Conservation (phyloP, 2,113 vertebrate species). For the Chloropsis cyanopogon region DNA sequence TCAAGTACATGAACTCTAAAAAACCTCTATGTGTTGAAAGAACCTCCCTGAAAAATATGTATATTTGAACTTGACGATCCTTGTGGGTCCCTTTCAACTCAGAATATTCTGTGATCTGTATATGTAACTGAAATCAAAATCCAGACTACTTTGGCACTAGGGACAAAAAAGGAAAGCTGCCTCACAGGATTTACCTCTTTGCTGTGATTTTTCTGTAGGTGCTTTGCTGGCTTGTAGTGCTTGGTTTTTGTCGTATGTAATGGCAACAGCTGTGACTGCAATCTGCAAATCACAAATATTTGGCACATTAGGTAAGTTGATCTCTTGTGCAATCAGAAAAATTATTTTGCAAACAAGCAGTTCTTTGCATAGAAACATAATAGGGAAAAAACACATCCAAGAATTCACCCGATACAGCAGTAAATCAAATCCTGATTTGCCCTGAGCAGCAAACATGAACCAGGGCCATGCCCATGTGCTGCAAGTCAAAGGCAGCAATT, state of each 20-base stretch:
- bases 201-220: slow-evolving; percentile 76
- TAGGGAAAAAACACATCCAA: fast-evolving
- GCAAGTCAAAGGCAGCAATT: background rate
- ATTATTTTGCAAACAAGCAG: background rate
- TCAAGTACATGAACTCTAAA: background rate
- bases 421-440: background rate
- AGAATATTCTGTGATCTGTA: background rate
- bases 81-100: background rate
- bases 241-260: slow-evolving; percentile 93
- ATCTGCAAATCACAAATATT: slow-evolving; percentile 76
- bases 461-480: background rate
- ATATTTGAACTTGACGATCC: background rate
- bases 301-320: background rate
- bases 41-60: background rate
- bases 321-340: background rate
- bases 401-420: background rate
- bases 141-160: background rate
- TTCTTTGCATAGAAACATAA: background rate
- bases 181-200: slow-evolving; percentile 79
- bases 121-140: background rate
- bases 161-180: background rate
- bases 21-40: background rate
- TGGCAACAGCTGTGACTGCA: slow-evolving; percentile 94
- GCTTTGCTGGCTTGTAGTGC: slow-evolving; percentile 77
- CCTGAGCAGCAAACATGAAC: background rate